Evolutionary conservation across 2,888 invertebrate species (phyloP), one percentile per base, ranked within the genome.

Genomic region (Ophraella communa): DNA sequence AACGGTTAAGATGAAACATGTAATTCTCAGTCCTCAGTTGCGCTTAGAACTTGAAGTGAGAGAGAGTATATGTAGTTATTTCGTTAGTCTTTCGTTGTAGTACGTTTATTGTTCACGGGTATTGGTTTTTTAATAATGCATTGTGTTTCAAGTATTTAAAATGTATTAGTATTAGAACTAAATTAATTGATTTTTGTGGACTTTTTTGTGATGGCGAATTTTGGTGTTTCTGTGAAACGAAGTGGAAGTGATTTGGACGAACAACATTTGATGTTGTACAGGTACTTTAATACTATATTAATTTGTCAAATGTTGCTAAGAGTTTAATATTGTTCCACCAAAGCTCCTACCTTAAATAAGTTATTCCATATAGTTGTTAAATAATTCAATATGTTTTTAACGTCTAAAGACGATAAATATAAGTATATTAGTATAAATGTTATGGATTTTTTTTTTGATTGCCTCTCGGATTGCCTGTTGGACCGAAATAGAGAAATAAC

Each of bases 171-270:
- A 20, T 4, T 3, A 21, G 10, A 11, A 27, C 18, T 10, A 27
- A 11, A 17, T 18, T 42, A 8, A n/a, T 27, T 10, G 14, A 7
- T 39, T 39, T 17, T 14, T 7, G 39, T 39, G 39, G 10, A 52
- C 14, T 11, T 47, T 47, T 20, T 59, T 45, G 68, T 63, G 35
- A 74, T 74, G 74, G 74, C 74, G 53, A 74, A 74, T 61, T 74
- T 72, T 63, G 68, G 73, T 47, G 72, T 74, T 5, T 74, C 74
- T 1, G 64, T 74, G 54, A 74, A 74, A 62, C 58, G 74, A 52
- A 74, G 72, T 66, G 65, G 73, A 18, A 73, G 73, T 70, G 74
- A 74, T 69, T 68, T 72, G 63, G 74, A 74, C 14, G 74, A 74
- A 44, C 74, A 74, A 62, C 66, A 65, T 61, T 61, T 69, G 20